phyloP scores from a whole-genome alignment of 2,113 vertebrate species.

The Rallus limicola region DNA sequence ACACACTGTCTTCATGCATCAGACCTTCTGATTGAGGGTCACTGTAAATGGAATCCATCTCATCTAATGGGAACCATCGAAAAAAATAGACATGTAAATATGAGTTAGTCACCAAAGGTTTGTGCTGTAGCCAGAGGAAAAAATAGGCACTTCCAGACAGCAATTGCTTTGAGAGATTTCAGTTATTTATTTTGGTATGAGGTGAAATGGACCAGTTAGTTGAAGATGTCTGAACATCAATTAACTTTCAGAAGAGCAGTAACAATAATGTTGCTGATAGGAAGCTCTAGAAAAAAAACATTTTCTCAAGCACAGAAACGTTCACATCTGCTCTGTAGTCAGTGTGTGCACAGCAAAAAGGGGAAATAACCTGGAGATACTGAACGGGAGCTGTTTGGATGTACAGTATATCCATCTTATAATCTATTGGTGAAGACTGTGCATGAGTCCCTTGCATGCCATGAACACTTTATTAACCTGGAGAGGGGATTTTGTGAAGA shows the following conservation, averaged over 20 bases:
- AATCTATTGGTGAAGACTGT: neutral
- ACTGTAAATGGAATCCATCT: neutral
- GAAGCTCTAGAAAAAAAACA: neutral
- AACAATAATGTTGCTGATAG: neutral
- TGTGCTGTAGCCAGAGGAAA: neutral
- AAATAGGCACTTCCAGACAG: neutral
- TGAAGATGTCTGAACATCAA: neutral
- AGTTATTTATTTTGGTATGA: neutral
- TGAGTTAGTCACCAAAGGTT: neutral
- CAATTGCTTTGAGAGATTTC: neutral
- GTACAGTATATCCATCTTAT: fast-evolving
- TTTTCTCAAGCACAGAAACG: neutral
- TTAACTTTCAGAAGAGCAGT: neutral
- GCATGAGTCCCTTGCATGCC: fast-evolving
- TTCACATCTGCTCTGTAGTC: neutral
- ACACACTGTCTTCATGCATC: neutral
- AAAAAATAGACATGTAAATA: neutral
- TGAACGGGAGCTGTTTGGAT: no score
- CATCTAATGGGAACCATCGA: neutral
- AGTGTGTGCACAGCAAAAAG: neutral
- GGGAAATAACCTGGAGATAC: neutral
- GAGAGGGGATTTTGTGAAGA: neutral
- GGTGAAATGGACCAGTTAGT: neutral
- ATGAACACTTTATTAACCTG: neutral
- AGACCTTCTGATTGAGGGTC: neutral